Base-by-base conservation (phyloP, 2,113 vertebrate genomes). In the Cricetomys ansorgei region DNA sequence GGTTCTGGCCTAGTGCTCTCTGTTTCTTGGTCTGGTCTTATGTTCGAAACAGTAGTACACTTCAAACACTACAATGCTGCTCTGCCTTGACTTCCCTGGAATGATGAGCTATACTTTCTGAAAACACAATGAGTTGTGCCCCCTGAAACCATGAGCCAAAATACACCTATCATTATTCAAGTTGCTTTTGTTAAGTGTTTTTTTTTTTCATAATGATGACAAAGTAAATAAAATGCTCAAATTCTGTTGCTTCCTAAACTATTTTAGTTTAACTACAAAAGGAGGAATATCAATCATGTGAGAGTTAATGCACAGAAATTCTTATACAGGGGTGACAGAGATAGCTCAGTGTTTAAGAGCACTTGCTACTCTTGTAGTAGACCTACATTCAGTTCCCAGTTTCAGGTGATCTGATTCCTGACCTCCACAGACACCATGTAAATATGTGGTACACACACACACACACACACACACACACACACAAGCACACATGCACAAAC, bases 261-360 rank as follows among this genome's bases (percentile, higher is more conserved):
- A 21, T 91, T 91, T 94, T 76, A 77, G 87, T 69, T 73, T 59
- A 92, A 13, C 76, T 59, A 37, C 57, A 34, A 72, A 89, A 55
- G n/a, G 40, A 53, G 3, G 15, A 88, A 80, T 79, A 79, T 48
- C 17, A 65, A n/a, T 89, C 21, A 40, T 45, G 34, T 83, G 37
- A 69, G 48, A 86, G 1, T 53, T 50, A 79, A 65, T 91, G 37
- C 37, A 72, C 89, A 80, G 81, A 62, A 81, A 70, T 57, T 92
- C 64, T 70, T 55, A 37, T 75, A 48, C 43, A 75, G 5, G 43
- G 25, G 11, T 43, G 3, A 43, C 43, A 48, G 45, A 48, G 73
- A 29, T 48, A 48, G 45, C 13, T 48, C 43, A 76, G 73, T 48
- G 43, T 31, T 48, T 76, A 76, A 48, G 43, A 76, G 5, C 27